phyloP scores from a whole-genome alignment of 2,888 invertebrate species.

The Catocala nupta region DNA sequence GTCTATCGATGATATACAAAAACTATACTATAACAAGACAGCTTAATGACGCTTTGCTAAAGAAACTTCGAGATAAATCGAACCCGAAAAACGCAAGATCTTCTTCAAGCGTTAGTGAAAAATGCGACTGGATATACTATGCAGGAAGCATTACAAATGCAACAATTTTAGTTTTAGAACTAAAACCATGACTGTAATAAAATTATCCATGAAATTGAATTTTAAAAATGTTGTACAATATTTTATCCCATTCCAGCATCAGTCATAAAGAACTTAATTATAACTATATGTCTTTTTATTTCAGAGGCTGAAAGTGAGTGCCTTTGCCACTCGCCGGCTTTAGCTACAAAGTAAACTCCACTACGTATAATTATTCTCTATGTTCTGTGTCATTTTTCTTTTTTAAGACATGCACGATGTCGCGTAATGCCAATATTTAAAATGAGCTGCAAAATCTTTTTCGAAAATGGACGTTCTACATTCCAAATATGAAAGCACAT shows the following conservation, averaged over 20 bases:
- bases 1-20: too few species aligned
- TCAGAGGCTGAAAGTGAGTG: constrained; percentile 37
- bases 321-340: constrained; percentile 38
- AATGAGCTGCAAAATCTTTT: neutral
- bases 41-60: too few species aligned
- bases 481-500: too few species aligned
- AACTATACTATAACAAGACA: too few species aligned
- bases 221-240: neutral
- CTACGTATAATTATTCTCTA: constrained; percentile 32
- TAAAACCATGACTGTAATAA: too few species aligned
- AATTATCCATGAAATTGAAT: too few species aligned
- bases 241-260: neutral
- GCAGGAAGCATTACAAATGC: too few species aligned
- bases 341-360: constrained; percentile 39
- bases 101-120: too few species aligned
- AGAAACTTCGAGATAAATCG: too few species aligned
- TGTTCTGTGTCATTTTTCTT: constrained; percentile 8
- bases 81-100: too few species aligned
- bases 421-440: neutral
- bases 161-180: too few species aligned
- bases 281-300: constrained; percentile 32
- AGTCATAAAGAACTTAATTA: constrained; percentile 34
- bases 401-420: neutral
- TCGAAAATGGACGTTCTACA: neutral
- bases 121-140: too few species aligned